These are phyloP conservation scores for Cosmia pyralina DNA, from an alignment of 2,888 invertebrate species.

Conservation along the genomic window DNA sequence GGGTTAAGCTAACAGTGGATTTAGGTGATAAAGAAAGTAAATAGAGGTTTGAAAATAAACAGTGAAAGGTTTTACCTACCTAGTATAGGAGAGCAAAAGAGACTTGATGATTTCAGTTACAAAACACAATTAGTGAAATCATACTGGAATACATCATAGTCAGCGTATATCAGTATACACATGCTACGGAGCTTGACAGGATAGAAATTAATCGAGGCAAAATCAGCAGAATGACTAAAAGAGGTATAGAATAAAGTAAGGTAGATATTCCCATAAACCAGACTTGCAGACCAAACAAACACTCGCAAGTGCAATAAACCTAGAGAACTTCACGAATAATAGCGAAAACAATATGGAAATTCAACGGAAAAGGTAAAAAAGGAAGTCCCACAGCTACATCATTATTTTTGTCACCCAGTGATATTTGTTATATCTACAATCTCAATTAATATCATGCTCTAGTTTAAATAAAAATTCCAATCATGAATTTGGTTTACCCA, in stretches of 20 bases:
- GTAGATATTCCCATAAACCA: background rate
- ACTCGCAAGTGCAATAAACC: background rate
- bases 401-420: too few species aligned
- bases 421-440: background rate
- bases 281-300: background rate
- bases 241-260: background rate
- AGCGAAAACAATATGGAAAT: background rate
- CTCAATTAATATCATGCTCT: background rate
- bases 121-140: background rate
- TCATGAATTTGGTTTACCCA: background rate
- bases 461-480: constrained; percentile 9
- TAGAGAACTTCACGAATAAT: background rate
- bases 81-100: background rate
- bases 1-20: constrained; percentile 20
- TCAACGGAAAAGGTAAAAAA: background rate
- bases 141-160: background rate
- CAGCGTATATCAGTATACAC: too few species aligned
- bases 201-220: background rate
- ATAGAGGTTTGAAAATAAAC: constrained; percentile 13
- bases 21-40: background rate
- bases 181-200: background rate
- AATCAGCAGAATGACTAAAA: background rate
- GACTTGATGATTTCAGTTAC: background rate
- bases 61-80: background rate
- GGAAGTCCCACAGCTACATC: background rate